Evolutionary conservation across 1,140 invertebrate species (phyloP), one percentile per base, ranked within the genome.

Genomic region (Drosophila paulistorum): DNA sequence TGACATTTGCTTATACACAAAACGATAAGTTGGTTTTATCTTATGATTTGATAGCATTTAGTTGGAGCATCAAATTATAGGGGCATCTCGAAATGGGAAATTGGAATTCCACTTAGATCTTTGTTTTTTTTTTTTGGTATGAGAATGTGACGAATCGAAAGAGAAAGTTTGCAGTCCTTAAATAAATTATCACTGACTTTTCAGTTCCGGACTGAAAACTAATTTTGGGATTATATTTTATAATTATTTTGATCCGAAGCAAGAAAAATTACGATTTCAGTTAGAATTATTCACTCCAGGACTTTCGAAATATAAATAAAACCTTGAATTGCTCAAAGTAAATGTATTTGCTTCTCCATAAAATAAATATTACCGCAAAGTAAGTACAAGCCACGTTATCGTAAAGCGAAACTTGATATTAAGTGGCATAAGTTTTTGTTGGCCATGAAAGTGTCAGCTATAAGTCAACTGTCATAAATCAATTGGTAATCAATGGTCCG

Each of bases 401-500:
- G 7, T 37, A 17, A 37, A 37, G 14, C 11, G 39, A 37, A 41
- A 41, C 7, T 37, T 42, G 20, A 61, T 61, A 37, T 23, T 23
- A 41, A 42, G 39, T 23, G 45, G 20, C 33, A 33, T 58, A 39
- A 61, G 37, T 61, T 61, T 61, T 61, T 41, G 35, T 4, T 10
- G 59, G 30, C 11, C 39, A 63, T 17, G n/a, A 51, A 33, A 62
- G 30, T 42, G 26, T 64, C 26, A 55, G 35, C 63, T 65, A 54
- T 54, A 48, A 20, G n/a, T 48, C 41, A 64, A 65, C 45, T 54
- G 48, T 51, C 70, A 68, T 68, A 68, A 72, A 68, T 68, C 65
- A 72, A 72, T 57, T 58, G 58, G 23, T 61, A 68, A 35, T 68
- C 70, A 72, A 62, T 72, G 70, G 62, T 35, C 39, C 70, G 61